Evolutionary conservation across 2,113 vertebrate species (phyloP).

Genomic region (Axis porcinus): DNA sequence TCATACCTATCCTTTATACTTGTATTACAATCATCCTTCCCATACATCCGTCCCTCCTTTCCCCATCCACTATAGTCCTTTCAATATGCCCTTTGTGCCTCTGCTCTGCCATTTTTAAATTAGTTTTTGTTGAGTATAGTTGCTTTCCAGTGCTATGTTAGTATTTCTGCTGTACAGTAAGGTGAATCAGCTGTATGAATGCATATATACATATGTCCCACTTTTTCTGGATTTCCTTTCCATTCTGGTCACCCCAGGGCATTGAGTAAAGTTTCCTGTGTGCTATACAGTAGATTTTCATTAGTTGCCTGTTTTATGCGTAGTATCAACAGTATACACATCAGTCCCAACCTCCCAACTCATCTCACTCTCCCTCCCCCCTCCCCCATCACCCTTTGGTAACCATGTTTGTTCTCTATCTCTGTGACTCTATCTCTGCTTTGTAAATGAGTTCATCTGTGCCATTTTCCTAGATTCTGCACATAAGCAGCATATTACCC

Average conservation of each 20-base stretch:
- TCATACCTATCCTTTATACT: rapidly evolving
- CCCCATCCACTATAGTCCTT: background rate
- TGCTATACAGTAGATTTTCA: background rate
- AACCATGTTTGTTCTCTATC: background rate
- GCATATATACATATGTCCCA: background rate
- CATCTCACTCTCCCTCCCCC: background rate
- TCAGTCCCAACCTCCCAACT: background rate
- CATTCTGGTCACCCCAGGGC: background rate
- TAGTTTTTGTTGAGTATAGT: background rate
- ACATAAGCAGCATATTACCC: background rate
- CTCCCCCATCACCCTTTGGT: background rate
- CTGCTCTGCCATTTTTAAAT: background rate
- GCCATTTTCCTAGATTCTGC: background rate
- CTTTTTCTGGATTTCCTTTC: background rate
- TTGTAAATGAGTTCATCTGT: background rate
- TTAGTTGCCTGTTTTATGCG: background rate
- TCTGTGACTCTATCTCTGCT: background rate
- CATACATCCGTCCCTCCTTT: too few relatives aligned
- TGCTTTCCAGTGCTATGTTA: background rate
- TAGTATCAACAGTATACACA: background rate
- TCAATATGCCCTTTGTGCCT: background rate
- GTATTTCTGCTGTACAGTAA: background rate
- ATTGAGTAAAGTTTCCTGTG: background rate
- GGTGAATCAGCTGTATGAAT: background rate
- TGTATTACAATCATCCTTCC: background rate